phyloP scores from a whole-genome alignment of 2,888 invertebrate species.

The Ennomos erosarius region DNA sequence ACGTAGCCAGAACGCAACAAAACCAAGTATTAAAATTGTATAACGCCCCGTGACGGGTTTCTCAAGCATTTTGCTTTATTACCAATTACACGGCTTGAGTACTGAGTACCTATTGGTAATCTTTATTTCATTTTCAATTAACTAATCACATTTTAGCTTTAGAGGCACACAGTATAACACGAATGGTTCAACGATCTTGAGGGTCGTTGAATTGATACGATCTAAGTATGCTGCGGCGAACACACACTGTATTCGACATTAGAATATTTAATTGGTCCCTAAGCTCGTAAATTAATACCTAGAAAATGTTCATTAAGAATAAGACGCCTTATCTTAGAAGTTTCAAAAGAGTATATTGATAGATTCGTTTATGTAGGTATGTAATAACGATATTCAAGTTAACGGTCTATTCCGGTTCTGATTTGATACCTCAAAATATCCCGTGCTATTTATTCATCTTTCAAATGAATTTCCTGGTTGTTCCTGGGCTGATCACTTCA shows the following conservation, averaged over 20 bases:
- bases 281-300: conserved; percentile 6
- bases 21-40: conserved; percentile 44
- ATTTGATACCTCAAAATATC: too few relatives aligned
- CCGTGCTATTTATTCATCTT: too few relatives aligned
- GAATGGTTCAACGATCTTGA: conserved; percentile 41
- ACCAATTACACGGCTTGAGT: conserved; percentile 63
- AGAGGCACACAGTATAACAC: conserved; percentile 44
- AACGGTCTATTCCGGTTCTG: too few relatives aligned
- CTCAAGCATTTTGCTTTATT: conserved; percentile 58
- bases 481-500: too few relatives aligned
- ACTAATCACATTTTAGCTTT: conserved; percentile 47
- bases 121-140: conserved; percentile 53
- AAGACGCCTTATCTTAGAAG: neutral
- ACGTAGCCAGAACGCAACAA: conserved; percentile 45
- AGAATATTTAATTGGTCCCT: conserved; percentile 22
- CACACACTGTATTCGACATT: conserved; percentile 35
- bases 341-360: too few relatives aligned
- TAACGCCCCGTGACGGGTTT: conserved; percentile 63
- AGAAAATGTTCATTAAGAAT: conserved; percentile 2
- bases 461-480: too few relatives aligned
- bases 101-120: conserved; percentile 47
- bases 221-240: conserved; percentile 20
- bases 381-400: too few relatives aligned
- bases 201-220: conserved; percentile 33
- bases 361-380: too few relatives aligned